Evolutionary conservation across 2,797 vertebrate species (phyloP).

Genomic region (Mormyrops boulengeri): DNA sequence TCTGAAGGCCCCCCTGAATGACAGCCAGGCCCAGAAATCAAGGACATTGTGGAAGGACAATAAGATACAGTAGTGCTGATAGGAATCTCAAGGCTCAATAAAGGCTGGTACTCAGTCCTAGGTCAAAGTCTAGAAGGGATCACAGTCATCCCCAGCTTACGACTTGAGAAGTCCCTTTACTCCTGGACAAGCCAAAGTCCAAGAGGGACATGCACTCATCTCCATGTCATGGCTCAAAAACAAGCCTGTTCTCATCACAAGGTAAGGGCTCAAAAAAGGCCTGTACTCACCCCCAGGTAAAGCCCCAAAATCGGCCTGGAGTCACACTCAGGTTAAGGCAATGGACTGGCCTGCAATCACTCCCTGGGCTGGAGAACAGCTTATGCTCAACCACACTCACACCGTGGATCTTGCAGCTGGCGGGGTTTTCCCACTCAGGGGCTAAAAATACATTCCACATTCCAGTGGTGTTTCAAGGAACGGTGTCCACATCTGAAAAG

Average conservation of each 20-base stretch:
- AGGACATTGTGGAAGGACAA: not conserved
- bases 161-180: not conserved
- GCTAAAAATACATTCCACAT: conserved; percentile 7
- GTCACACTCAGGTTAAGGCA: not conserved
- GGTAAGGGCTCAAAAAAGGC: not conserved
- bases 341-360: not conserved
- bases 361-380: not conserved
- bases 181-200: not conserved
- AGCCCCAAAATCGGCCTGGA: not conserved
- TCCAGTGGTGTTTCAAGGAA: not conserved
- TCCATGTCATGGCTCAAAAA: not conserved
- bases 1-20: not conserved
- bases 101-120: not conserved
- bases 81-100: not conserved
- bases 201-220: not conserved
- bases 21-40: not conserved
- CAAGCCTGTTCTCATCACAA: not conserved
- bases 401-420: not conserved
- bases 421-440: not conserved
- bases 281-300: not conserved
- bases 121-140: not conserved
- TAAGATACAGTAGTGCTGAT: not conserved
- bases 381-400: not conserved
- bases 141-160: not conserved
- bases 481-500: not conserved